Evolutionary conservation across 1,140 invertebrate species (phyloP).

Genomic region (Eubasilissa regina): DNA sequence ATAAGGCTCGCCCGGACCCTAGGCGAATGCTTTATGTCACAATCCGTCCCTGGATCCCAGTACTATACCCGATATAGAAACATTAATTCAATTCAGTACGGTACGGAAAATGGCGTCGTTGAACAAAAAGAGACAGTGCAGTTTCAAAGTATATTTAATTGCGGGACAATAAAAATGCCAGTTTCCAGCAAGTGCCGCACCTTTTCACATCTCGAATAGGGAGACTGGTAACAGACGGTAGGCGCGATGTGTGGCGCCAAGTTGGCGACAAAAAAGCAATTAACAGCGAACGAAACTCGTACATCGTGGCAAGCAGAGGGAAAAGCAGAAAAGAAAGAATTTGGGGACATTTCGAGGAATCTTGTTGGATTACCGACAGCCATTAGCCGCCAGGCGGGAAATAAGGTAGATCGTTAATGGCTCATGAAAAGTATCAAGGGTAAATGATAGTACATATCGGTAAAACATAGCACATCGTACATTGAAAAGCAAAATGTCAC

Average conservation of each 20-base stretch:
- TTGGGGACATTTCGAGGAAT: slow-evolving; percentile 3
- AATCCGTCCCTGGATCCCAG: no score
- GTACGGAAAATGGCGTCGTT: no score
- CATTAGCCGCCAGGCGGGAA: no score
- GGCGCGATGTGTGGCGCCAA: slow-evolving; percentile 34
- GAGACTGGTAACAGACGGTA: slow-evolving; percentile 4
- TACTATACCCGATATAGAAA: no score
- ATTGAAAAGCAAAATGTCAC: no score
- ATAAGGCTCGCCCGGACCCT: no score
- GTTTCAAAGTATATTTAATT: background rate
- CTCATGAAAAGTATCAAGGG: background rate
- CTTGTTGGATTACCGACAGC: slow-evolving; percentile 13
- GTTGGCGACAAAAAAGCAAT: slow-evolving; percentile 29
- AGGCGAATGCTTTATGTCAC: no score
- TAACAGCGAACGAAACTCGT: background rate
- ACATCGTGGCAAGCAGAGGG: background rate
- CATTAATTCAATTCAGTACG: no score
- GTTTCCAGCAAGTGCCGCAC: background rate
- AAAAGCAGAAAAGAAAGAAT: slow-evolving; percentile 15
- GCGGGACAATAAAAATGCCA: background rate
- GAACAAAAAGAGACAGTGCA: background rate
- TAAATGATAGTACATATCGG: background rate
- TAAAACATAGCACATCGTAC: background rate
- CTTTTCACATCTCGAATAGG: slow-evolving; percentile 10
- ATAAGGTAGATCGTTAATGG: no score